Conservation (phyloP, 2,888 invertebrate species). For the Dyspetes luteomarginatus region DNA sequence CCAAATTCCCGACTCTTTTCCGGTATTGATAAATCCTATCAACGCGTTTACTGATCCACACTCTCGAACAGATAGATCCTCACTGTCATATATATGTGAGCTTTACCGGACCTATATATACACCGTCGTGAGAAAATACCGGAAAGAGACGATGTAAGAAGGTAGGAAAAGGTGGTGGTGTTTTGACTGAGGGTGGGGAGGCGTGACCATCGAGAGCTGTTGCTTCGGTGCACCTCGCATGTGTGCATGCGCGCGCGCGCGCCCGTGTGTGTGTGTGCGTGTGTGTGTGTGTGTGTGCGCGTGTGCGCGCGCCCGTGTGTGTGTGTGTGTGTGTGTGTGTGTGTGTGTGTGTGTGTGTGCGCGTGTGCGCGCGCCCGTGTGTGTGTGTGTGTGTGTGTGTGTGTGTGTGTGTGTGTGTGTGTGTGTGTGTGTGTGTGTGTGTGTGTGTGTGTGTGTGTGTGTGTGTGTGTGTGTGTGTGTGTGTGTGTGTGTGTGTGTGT, state of each 20-base stretch:
- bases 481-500: neutral
- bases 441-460: neutral
- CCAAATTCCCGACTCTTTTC: slow-evolving; percentile 7
- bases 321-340: neutral
- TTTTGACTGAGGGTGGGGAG: slow-evolving; percentile 27
- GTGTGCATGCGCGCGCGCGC: neutral
- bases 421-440: neutral
- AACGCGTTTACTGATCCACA: slow-evolving; percentile 60
- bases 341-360: neutral
- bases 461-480: neutral
- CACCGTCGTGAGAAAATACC: slow-evolving; percentile 73
- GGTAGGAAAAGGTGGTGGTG: slow-evolving; percentile 46
- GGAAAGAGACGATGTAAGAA: slow-evolving; percentile 68
- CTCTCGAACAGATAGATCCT: slow-evolving; percentile 69
- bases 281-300: too few species aligned
- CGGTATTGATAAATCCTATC: slow-evolving; percentile 20
- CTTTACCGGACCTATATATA: slow-evolving; percentile 78
- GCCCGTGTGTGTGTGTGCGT: neutral
- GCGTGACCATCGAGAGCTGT: slow-evolving; percentile 37
- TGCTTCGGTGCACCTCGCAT: slow-evolving; percentile 21
- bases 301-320: neutral
- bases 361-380: neutral
- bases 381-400: neutral
- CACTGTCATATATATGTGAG: slow-evolving; percentile 81
- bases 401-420: neutral